phyloP scores from a whole-genome alignment of 2,888 invertebrate species.

The Pyrrhosoma nymphula region DNA sequence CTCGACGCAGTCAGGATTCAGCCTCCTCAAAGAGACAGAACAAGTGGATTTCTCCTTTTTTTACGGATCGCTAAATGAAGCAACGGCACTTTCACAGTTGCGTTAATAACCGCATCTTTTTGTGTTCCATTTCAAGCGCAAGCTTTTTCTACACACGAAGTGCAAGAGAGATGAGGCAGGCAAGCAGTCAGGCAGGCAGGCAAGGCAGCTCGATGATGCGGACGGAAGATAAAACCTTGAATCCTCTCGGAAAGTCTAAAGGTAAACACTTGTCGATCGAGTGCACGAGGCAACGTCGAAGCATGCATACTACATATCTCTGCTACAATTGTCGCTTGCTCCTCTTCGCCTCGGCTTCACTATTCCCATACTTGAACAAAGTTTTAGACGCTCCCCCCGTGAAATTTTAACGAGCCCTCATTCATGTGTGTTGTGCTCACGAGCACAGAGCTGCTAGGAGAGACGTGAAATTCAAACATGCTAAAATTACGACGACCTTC shows the following conservation, averaged over 20 bases:
- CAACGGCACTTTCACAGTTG: background rate
- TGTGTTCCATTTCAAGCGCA: background rate
- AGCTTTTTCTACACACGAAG: background rate
- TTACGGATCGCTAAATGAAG: background rate
- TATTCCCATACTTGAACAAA: background rate
- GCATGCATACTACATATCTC: background rate
- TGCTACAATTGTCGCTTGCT: background rate
- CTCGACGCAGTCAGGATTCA: too few species aligned
- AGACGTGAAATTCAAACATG: background rate
- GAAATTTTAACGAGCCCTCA: background rate
- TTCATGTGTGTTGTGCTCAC: background rate
- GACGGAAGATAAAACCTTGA: background rate
- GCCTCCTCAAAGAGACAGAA: background rate
- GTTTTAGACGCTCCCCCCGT: background rate
- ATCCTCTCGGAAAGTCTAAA: background rate
- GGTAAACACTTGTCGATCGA: background rate
- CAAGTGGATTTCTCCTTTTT: background rate
- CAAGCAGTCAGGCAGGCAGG: too few species aligned
- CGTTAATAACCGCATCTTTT: constrained; percentile 5
- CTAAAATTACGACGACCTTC: background rate
- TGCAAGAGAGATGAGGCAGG: background rate
- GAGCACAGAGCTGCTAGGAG: background rate
- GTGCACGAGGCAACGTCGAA: background rate
- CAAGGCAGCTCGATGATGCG: background rate
- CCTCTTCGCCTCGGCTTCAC: background rate